phyloP scores from a whole-genome alignment of 2,797 vertebrate genomes.

The Poeciliopsis paucimaculata region DNA sequence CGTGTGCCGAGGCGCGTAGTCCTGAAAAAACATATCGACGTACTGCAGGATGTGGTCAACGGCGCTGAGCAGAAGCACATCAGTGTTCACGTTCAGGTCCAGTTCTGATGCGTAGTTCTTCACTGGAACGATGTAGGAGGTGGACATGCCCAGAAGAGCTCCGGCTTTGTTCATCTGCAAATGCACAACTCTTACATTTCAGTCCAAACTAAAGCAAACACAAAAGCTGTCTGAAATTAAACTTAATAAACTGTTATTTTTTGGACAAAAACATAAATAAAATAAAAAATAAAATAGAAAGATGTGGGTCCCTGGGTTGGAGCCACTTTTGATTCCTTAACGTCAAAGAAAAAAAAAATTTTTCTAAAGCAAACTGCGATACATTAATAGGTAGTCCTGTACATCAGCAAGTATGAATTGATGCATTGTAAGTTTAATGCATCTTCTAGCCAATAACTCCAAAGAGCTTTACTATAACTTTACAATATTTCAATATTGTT shows the following conservation, averaged over 20 bases:
- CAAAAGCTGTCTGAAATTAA: not conserved
- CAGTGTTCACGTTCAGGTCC: constrained; percentile 72
- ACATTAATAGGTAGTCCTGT: too few species aligned
- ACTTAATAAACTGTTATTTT: not conserved
- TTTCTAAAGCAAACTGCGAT: too few species aligned
- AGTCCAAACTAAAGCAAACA: not conserved
- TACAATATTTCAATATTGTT: too few species aligned
- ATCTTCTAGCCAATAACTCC: too few species aligned
- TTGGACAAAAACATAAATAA: not conserved
- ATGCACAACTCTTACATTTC: constrained; percentile 19
- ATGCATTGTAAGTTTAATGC: too few species aligned
- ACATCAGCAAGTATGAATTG: too few species aligned
- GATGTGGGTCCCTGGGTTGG: not conserved
- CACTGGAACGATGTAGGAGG: constrained; percentile 85
- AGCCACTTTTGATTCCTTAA: too few species aligned
- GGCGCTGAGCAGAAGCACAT: constrained; percentile 79
- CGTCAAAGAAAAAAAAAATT: too few species aligned
- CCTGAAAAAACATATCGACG: constrained; percentile 77
- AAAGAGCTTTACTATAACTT: not conserved
- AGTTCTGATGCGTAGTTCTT: constrained; percentile 83
- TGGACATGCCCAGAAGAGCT: constrained; percentile 81
- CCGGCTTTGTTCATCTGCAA: constrained; percentile 77
- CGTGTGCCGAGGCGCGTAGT: constrained; percentile 15
- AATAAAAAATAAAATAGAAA: not conserved
- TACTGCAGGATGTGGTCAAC: constrained; percentile 83